Percentiles rank a stretch among this genome's conserved stretches.
Conservation (phyloP, 2,113 vertebrate species). For the Aplodontia rufa region DNA sequence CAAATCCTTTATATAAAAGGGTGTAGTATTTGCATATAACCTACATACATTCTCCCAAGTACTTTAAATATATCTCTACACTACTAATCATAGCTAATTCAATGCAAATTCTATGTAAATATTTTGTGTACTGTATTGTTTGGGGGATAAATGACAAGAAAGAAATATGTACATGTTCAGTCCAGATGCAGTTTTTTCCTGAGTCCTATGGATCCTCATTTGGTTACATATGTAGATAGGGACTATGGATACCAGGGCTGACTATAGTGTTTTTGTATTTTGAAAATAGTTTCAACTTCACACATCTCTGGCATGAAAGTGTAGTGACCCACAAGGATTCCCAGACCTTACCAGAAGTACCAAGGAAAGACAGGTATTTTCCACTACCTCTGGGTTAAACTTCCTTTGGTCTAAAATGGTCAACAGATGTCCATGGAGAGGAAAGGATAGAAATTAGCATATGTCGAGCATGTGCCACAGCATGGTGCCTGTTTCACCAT, state of each 20-base stretch:
- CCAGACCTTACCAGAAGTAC: not conserved
- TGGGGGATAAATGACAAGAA: not conserved
- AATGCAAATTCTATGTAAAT: not conserved
- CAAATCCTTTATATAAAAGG: no score
- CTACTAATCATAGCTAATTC: not conserved
- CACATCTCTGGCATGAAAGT: not conserved
- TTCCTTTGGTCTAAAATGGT: not conserved
- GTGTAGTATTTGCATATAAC: not conserved
- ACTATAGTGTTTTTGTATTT: not conserved
- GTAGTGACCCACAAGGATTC: not conserved
- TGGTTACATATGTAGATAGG: not conserved
- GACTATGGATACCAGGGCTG: not conserved
- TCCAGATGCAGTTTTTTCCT: not conserved
- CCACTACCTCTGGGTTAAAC: not conserved
- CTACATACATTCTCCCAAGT: not conserved
- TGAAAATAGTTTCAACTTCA: slow-evolving; percentile 9
- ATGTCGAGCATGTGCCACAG: not conserved
- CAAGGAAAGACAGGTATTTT: not conserved
- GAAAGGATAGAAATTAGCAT: not conserved
- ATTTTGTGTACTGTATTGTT: not conserved
- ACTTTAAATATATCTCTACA: not conserved
- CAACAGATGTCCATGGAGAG: not conserved
- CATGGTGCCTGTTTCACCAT: not conserved
- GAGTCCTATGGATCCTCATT: not conserved
- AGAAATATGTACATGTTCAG: not conserved